phyloP scores from a whole-genome alignment of 92 coral and sea anemone species.

The Porites evermanni region DNA sequence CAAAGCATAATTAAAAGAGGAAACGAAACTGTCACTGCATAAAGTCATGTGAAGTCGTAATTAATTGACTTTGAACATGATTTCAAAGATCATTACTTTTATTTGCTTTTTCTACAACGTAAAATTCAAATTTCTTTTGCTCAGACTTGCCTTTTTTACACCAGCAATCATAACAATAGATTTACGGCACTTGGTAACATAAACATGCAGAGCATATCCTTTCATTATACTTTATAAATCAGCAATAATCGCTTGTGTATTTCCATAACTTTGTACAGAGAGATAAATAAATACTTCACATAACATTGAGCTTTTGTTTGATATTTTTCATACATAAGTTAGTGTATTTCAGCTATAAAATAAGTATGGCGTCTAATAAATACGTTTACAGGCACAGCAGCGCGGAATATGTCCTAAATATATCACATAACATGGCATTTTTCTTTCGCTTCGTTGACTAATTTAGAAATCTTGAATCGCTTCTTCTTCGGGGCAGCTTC shows the following conservation, averaged over 20 bases:
- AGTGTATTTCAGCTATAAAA: too few relatives aligned
- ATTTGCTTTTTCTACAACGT: constrained; percentile 5
- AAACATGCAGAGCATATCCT: constrained; percentile 10
- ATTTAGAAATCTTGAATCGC: constrained; percentile 18
- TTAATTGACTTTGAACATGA: background rate
- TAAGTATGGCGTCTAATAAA: too few relatives aligned
- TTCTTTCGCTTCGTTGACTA: constrained; percentile 33
- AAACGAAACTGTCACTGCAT: background rate
- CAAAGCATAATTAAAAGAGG: background rate
- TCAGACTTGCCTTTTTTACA: background rate
- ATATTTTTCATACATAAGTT: constrained; percentile 17
- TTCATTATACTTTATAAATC: background rate
- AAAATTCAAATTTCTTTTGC: constrained; percentile 2
- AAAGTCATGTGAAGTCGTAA: background rate
- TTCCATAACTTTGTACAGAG: background rate
- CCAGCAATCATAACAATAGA: constrained; percentile 8
- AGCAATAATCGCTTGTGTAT: background rate
- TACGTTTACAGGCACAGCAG: background rate
- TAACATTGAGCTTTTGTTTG: constrained; percentile 38
- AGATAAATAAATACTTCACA: constrained; percentile 10
- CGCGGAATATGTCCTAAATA: background rate
- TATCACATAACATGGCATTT: constrained; percentile 38
- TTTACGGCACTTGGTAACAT: background rate
- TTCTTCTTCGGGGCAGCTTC: constrained; percentile 7
- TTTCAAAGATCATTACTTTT: constrained; percentile 4